Percentiles rank a stretch among this genome's conserved stretches.
Evolutionary conservation across 2,888 invertebrate species (phyloP).

Genomic region (Steinernema hermaphroditum): DNA sequence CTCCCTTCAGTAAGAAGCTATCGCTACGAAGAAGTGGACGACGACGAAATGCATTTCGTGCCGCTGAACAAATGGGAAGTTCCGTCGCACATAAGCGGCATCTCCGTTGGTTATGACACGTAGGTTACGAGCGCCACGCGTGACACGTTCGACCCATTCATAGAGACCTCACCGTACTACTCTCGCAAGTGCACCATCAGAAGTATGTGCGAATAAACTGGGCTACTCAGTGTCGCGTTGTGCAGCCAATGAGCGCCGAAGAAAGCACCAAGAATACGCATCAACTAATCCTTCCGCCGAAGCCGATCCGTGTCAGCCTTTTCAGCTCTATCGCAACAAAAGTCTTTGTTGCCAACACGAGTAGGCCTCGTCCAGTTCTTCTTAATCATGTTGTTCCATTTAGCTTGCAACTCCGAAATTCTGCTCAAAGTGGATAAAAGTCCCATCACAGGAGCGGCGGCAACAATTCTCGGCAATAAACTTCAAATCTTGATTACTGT

Average conservation of each 20-base stretch:
- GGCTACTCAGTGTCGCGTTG: conserved; percentile 31
- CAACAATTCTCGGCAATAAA: conserved; percentile 34
- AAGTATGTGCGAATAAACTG: conserved; percentile 44
- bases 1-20: conserved; percentile 44
- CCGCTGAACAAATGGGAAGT: conserved; percentile 47
- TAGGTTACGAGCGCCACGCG: not conserved
- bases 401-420: conserved; percentile 33
- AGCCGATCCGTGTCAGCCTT: conserved; percentile 35
- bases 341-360: conserved; percentile 35
- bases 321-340: conserved; percentile 39
- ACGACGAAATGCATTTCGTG: conserved; percentile 33
- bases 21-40: conserved; percentile 35
- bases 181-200: conserved; percentile 41
- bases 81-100: conserved; percentile 46
- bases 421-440: conserved; percentile 32
- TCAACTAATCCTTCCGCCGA: conserved; percentile 36
- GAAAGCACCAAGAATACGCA: conserved; percentile 23
- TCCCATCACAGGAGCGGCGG: conserved; percentile 38
- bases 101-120: conserved; percentile 38
- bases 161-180: not conserved
- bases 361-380: not conserved
- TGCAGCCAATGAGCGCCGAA: conserved; percentile 35
- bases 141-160: not conserved
- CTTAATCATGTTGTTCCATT: conserved; percentile 15
- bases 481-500: conserved; percentile 38